Conservation (phyloP, 2,888 invertebrate genomes). For the Pristionchus fissidentatus region DNA sequence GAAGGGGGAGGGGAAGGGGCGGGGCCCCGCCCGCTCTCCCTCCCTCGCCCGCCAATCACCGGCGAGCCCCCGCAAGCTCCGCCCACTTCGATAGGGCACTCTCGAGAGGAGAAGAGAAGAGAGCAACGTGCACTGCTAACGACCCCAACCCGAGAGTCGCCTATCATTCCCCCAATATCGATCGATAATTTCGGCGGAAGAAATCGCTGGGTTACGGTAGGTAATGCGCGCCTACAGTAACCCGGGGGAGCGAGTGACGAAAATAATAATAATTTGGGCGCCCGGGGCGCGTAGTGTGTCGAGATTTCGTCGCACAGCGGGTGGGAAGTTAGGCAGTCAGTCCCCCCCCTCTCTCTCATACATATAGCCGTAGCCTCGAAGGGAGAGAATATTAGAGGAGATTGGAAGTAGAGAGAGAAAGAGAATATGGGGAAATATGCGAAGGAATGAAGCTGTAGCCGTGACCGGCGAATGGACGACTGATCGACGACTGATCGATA, state of each 20-base stretch:
- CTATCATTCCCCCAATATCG: not conserved
- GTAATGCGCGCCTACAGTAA: not conserved
- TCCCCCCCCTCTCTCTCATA: too few relatives aligned
- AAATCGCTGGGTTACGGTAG: slow-evolving; percentile 27
- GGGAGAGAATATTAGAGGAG: slow-evolving; percentile 35
- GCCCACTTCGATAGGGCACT: slow-evolving; percentile 30
- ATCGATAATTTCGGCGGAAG: not conserved
- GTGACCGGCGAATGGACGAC: too few relatives aligned
- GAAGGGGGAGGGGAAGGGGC: slow-evolving; percentile 17
- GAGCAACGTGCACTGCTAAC: slow-evolving; percentile 37
- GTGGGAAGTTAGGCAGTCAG: too few relatives aligned
- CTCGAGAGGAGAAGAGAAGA: slow-evolving; percentile 21
- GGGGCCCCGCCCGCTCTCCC: not conserved
- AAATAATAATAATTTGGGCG: slow-evolving; percentile 27
- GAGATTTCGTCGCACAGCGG: slow-evolving; percentile 43
- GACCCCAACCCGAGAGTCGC: not conserved
- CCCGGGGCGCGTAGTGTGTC: slow-evolving; percentile 20
- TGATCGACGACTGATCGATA: too few relatives aligned
- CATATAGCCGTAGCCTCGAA: too few relatives aligned
- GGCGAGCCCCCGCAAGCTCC: not conserved
- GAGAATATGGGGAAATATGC: not conserved
- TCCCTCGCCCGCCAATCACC: not conserved
- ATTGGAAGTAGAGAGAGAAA: slow-evolving; percentile 10
- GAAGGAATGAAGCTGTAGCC: too few relatives aligned
- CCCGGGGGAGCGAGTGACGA: not conserved